Evolutionary conservation across 2,797 vertebrate genomes (phyloP).

Genomic region (Enteromius thamalakanensis): DNA sequence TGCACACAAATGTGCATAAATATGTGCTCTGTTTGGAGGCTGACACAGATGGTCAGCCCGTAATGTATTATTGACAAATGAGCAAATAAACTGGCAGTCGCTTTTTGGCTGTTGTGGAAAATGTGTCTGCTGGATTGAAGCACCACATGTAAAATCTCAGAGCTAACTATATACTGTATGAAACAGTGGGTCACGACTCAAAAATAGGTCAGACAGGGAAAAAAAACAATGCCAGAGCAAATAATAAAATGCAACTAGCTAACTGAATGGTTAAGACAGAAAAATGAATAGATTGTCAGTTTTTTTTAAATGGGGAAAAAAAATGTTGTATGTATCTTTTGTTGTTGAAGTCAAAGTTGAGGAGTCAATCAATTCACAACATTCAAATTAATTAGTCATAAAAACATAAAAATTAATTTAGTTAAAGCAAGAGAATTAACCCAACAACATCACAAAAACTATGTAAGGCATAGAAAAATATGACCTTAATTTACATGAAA

Average conservation of each 20-base stretch:
- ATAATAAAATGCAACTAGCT: not conserved
- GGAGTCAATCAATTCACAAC: not conserved
- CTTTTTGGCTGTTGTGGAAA: slow-evolving; percentile 38
- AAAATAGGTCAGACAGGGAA: not conserved
- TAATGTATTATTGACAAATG: slow-evolving; percentile 42
- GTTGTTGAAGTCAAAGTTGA: not conserved
- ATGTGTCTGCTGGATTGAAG: not conserved
- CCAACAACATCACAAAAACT: not conserved
- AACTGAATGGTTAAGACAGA: not conserved
- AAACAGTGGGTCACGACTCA: not conserved
- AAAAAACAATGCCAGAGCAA: not conserved
- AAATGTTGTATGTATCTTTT: not conserved
- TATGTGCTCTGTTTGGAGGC: slow-evolving; percentile 41
- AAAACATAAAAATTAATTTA: not conserved
- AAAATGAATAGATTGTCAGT: not conserved
- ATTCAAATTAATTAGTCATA: not conserved
- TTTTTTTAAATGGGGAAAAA: not conserved
- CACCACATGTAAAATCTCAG: slow-evolving; percentile 3
- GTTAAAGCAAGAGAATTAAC: not conserved
- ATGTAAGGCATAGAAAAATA: not conserved
- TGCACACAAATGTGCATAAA: slow-evolving; percentile 7
- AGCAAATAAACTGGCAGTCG: slow-evolving; percentile 34
- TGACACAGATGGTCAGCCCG: slow-evolving; percentile 23
- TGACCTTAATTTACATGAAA: not conserved
- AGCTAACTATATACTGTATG: slow-evolving; percentile 1